Evolutionary conservation across 2,797 vertebrate species (phyloP), one percentile per base, ranked within the genome.

Genomic region (Heterohyrax brucei): DNA sequence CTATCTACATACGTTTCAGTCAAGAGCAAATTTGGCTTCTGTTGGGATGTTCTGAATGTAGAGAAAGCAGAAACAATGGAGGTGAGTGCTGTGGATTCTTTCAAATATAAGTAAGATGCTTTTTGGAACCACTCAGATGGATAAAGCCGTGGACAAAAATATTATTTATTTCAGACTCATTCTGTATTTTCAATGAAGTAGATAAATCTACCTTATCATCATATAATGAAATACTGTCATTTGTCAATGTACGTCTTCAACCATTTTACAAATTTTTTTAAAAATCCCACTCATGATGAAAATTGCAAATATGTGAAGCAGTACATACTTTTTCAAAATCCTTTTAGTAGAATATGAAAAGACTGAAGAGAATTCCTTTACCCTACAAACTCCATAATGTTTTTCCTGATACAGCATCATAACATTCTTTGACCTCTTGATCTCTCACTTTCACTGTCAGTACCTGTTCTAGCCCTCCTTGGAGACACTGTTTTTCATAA

Each of bases 131-230:
- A 13, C 70, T 10, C 22, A 62, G 68, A 46, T 79, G 70, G 85
- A 91, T 39, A 75, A 89, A 92, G 82, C n/a, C 61, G n/a, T 70
- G 61, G 46, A 64, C 62, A 33, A 72, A 75, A 82, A 92, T 66
- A 33, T 53, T 81, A 28, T 3, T 53, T 56, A 56, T 28, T 94
- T 92, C 66, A 68, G 73, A 75, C 68, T 91, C 19, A 18, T 68
- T 33, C 21, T 53, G 26, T 24, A 61, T 50, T 44, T 77, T 91
- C 33, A 88, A 66, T 72, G 44, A 93, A 82, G 33, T 50, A 72
- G 53, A 46, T 81, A 39, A 76, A 89, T 3, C 26, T 80, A 61
- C 56, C 5, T 64, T 83, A 84, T 21, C 22, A 72, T 46, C 39
- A 64, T 6, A 1, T 75, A 56, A 80, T 44, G 3, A 80, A 84